Evolutionary conservation across 1,140 invertebrate species (phyloP).

Genomic region (Coelopa frigida): DNA sequence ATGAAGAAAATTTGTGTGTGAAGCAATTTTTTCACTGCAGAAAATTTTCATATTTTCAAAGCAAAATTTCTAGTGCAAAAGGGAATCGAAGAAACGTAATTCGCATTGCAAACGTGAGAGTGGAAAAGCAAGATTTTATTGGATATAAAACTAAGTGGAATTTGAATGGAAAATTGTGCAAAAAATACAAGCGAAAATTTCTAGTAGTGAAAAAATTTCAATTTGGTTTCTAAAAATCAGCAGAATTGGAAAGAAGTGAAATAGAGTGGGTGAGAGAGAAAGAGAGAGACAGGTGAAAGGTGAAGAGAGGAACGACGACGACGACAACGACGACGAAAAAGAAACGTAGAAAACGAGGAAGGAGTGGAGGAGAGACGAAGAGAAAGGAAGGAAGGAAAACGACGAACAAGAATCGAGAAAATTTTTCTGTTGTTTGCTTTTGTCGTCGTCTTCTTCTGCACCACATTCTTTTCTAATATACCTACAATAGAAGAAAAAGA

Average conservation of each 20-base stretch:
- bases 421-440: no score
- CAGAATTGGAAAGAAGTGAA: neutral
- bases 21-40: no score
- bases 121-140: neutral
- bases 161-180: neutral
- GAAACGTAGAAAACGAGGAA: slow-evolving; percentile 1
- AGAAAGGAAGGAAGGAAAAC: slow-evolving; percentile 1
- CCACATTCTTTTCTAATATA: slow-evolving; percentile 38
- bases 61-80: neutral
- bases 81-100: neutral
- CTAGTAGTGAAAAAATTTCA: slow-evolving; percentile 2
- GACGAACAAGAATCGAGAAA: no score
- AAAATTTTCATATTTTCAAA: slow-evolving; percentile 8
- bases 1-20: slow-evolving; percentile 7
- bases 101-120: neutral
- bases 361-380: slow-evolving; percentile 2
- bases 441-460: slow-evolving; percentile 1
- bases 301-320: neutral
- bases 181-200: neutral
- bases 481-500: slow-evolving; percentile 30
- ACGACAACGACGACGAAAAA: slow-evolving; percentile 1
- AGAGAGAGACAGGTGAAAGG: neutral
- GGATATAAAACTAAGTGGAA: neutral
- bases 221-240: neutral
- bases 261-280: neutral